Conservation (phyloP, 2,888 invertebrate species). For the Thera britannica region DNA sequence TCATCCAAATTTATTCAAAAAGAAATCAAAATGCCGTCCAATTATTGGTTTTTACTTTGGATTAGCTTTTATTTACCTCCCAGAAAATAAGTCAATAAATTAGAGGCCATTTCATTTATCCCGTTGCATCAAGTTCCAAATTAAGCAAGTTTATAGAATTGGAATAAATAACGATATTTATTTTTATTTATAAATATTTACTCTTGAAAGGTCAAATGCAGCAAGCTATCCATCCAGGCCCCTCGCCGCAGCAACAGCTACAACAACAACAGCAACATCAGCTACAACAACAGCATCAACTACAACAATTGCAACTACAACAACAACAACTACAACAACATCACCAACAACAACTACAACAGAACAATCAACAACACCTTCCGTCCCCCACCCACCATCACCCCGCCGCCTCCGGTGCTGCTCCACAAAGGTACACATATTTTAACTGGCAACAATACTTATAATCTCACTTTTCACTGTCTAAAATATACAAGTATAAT, state of each 20-base stretch:
- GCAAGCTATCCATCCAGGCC: conserved; percentile 45
- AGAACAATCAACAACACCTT: conserved; percentile 38
- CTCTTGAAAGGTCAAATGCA: conserved; percentile 34
- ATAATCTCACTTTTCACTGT: no score
- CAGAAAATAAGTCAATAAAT: no score
- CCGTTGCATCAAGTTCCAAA: no score
- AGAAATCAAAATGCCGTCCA: no score
- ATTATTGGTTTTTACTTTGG: no score
- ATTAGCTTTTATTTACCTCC: no score
- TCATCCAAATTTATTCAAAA: no score
- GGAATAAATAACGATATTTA: no score
- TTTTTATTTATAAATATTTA: not conserved
- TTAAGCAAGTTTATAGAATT: no score
- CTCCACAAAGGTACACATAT: conserved; percentile 44
- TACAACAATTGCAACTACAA: conserved; percentile 68
- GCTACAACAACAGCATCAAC: conserved; percentile 36
- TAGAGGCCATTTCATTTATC: no score
- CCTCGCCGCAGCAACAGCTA: conserved; percentile 36
- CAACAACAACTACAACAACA: conserved; percentile 45
- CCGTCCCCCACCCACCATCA: conserved; percentile 42
- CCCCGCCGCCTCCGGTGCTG: conserved; percentile 43
- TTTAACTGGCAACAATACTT: no score
- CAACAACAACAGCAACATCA: conserved; percentile 56
- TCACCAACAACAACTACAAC: conserved; percentile 27
- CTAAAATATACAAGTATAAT: no score